Conservation (phyloP, 2,113 vertebrate genomes). For the Tretioscincus oriximinensis region DNA sequence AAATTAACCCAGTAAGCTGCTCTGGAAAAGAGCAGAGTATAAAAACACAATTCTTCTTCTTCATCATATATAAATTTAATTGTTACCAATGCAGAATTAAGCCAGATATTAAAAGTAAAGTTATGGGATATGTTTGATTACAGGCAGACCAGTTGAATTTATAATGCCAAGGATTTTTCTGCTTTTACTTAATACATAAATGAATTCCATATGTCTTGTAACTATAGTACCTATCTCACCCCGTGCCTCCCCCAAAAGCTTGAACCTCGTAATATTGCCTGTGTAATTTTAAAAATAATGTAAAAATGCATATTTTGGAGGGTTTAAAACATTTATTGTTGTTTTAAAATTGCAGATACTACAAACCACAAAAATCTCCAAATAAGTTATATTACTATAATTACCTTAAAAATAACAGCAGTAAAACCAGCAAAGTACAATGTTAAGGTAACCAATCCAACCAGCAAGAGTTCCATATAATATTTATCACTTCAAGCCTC, state of each 20-base stretch:
- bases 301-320: conserved; percentile 41
- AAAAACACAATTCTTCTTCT: too few relatives aligned
- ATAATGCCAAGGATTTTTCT: conserved; percentile 17
- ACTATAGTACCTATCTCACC: conserved; percentile 30
- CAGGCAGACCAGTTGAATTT: conserved; percentile 35
- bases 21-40: too few relatives aligned
- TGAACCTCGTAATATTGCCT: conserved; percentile 11
- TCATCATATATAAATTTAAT: not conserved
- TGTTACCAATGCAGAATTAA: not conserved
- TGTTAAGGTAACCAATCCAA: too few relatives aligned
- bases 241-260: conserved; percentile 1
- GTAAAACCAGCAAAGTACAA: too few relatives aligned
- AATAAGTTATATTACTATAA: too few relatives aligned
- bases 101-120: not conserved
- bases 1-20: too few relatives aligned
- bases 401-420: too few relatives aligned
- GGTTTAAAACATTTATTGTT: not conserved
- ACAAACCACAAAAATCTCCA: too few relatives aligned
- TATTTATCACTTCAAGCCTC: too few relatives aligned
- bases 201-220: conserved; percentile 13
- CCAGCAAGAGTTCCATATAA: too few relatives aligned
- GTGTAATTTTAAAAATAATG: conserved; percentile 9
- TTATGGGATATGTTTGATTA: not conserved
- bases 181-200: conserved; percentile 38
- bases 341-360: too few relatives aligned